These are phyloP conservation scores for Rhyacichthys aspro DNA, from an alignment of 2,797 vertebrate genomes.

Conservation along the genomic window DNA sequence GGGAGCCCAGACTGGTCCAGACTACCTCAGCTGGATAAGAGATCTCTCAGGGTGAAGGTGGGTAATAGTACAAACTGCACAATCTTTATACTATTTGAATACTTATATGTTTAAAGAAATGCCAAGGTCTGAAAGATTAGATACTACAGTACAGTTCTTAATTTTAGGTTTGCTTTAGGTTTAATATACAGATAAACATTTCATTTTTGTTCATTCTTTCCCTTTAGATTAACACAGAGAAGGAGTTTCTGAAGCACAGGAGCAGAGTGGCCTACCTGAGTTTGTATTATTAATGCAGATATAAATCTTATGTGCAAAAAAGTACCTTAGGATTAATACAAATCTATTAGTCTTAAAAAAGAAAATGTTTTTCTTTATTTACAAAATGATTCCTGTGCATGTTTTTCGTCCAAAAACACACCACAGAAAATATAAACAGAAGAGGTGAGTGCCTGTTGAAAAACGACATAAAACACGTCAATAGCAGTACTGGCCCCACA, in stretches of 20 bases:
- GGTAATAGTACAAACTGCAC: constrained; percentile 9
- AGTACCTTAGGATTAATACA: too few relatives aligned
- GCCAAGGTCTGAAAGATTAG: too few relatives aligned
- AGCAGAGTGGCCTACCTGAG: constrained; percentile 84
- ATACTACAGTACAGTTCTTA: too few relatives aligned
- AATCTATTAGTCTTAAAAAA: constrained; percentile 19
- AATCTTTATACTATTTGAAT: too few relatives aligned
- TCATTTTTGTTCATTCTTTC: constrained; percentile 16
- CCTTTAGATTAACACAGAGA: constrained; percentile 80
- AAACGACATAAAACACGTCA: constrained; percentile 16
- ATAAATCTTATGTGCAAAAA: background rate
- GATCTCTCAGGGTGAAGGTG: constrained; percentile 81
- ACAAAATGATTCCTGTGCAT: constrained; percentile 38
- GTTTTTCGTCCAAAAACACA: constrained; percentile 31
- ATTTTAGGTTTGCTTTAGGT: too few relatives aligned
- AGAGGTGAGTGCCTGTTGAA: constrained; percentile 24
- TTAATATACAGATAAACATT: background rate
- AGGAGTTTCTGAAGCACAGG: constrained; percentile 77
- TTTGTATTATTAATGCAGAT: constrained; percentile 48
- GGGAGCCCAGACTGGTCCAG: constrained; percentile 86
- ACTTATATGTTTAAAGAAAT: too few relatives aligned
- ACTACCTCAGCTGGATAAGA: constrained; percentile 73
- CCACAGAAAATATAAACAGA: constrained; percentile 15
- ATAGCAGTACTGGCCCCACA: constrained; percentile 5
- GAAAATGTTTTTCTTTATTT: constrained; percentile 44